Percentiles rank a stretch among this genome's conserved stretches.
Evolutionary conservation across 2,888 invertebrate genomes (phyloP).

Genomic region (Drosophila lacicola): DNA sequence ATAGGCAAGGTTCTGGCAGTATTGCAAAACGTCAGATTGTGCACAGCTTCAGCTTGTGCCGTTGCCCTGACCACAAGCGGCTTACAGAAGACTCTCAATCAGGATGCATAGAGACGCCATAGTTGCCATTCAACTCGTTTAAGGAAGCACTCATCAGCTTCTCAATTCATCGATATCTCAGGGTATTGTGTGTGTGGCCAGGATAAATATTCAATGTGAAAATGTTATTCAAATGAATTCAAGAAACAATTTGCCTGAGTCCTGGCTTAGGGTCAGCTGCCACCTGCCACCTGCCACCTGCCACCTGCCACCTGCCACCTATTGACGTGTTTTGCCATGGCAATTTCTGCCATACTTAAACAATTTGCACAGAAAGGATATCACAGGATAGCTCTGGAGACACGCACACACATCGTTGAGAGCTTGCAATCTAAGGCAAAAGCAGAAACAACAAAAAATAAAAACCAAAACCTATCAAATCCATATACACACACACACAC

Average conservation of each 20-base stretch:
- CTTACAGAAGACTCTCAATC: background rate
- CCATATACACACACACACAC: constrained; percentile 35
- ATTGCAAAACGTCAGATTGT: too few species aligned
- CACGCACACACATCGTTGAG: constrained; percentile 15
- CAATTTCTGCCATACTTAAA: constrained; percentile 53
- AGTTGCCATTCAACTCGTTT: background rate
- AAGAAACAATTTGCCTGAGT: constrained; percentile 20
- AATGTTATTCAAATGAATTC: constrained; percentile 25
- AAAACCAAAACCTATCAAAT: constrained; percentile 70
- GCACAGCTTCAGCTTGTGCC: background rate
- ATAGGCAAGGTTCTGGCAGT: too few species aligned
- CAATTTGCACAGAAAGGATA: constrained; percentile 44
- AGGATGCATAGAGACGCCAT: background rate
- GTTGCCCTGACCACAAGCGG: constrained; percentile 8
- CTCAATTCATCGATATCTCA: background rate
- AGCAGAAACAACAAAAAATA: constrained; percentile 6
- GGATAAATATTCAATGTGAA: constrained; percentile 2
- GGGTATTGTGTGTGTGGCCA: background rate
- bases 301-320: constrained; percentile 1
- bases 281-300: background rate
- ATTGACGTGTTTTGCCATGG: constrained; percentile 53
- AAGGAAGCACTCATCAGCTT: background rate
- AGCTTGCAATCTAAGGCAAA: constrained; percentile 14
- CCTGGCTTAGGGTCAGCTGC: constrained; percentile 7
- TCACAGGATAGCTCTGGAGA: background rate